A percentile compares a stretch with the other conserved stretches of the same genome.
Evolutionary conservation across 2,888 invertebrate genomes (phyloP).

Genomic region (Plutella xylostella): DNA sequence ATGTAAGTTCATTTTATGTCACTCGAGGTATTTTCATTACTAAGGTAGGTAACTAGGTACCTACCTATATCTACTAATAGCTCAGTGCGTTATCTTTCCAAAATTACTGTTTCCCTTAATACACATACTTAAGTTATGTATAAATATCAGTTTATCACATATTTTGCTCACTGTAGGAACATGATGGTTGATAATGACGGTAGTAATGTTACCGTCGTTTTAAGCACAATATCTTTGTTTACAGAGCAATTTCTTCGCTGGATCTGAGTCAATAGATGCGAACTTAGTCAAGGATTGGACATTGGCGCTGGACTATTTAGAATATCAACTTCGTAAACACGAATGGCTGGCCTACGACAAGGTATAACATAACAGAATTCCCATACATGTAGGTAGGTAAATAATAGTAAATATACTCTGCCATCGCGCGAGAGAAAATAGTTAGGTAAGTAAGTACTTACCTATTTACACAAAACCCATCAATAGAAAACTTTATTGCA

Average conservation of each 20-base stretch:
- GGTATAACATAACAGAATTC: conserved; percentile 24
- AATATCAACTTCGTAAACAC: conserved; percentile 27
- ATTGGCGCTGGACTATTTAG: conserved; percentile 36
- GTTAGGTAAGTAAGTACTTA: background rate
- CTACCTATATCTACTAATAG: too few relatives aligned
- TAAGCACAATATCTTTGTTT: conserved; percentile 20
- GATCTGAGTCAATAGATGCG: conserved; percentile 26
- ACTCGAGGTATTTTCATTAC: too few relatives aligned
- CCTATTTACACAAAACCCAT: background rate
- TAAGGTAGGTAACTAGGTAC: too few relatives aligned
- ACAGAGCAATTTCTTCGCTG: conserved; percentile 41
- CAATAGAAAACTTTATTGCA: background rate
- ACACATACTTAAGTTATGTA: background rate
- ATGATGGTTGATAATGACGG: background rate
- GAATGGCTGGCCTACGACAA: conserved; percentile 41
- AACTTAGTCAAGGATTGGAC: conserved; percentile 32
- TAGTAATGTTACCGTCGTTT: background rate
- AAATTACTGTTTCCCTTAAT: background rate
- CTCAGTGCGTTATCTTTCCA: too few relatives aligned
- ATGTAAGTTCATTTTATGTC: conserved; percentile 63
- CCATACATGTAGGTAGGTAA: background rate
- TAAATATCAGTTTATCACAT: background rate
- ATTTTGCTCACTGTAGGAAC: background rate
- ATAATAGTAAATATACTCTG: background rate
- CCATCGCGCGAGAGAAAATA: too few relatives aligned